Evolutionary conservation across 2,113 vertebrate genomes (phyloP).

Genomic region (Ophiodon elongatus): DNA sequence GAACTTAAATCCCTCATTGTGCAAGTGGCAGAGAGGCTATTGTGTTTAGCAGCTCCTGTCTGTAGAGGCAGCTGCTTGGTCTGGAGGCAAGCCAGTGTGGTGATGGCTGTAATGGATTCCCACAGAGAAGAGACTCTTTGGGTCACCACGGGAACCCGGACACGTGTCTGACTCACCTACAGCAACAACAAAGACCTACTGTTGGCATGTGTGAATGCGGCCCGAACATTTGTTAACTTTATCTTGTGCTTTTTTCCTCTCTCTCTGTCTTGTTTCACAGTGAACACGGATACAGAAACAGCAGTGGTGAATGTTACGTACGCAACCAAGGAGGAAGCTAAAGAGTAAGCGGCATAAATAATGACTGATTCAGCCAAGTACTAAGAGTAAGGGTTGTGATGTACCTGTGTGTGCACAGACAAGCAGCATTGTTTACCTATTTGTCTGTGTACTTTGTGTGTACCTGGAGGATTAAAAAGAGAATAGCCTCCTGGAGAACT

Average conservation of each 20-base stretch:
- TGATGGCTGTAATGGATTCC: conserved; percentile 70
- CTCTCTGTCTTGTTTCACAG: conserved; percentile 75
- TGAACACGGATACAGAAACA: conserved; percentile 96
- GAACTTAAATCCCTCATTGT: conserved; percentile 53
- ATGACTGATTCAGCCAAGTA: conserved; percentile 20
- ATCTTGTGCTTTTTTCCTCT: conserved; percentile 19
- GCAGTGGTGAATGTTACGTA: conserved; percentile 97
- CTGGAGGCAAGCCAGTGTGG: conserved; percentile 64
- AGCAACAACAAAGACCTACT: conserved; percentile 34
- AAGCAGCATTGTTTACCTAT: conserved; percentile 6
- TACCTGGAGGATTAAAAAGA: conserved; percentile 4
- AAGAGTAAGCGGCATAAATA: conserved; percentile 87
- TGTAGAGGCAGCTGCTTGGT: conserved; percentile 54
- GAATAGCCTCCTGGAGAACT: not conserved
- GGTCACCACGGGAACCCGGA: conserved; percentile 65
- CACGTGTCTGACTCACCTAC: conserved; percentile 55
- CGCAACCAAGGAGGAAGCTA: conserved; percentile 93
- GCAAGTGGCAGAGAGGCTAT: conserved; percentile 53
- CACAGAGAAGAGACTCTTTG: conserved; percentile 63
- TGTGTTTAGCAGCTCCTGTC: conserved; percentile 54
- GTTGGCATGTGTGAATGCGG: conserved; percentile 36
- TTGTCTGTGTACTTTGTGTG: not conserved
- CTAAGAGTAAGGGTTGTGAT: conserved; percentile 4
- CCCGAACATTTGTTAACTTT: conserved; percentile 6
- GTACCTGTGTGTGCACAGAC: not conserved